Conservation (phyloP, 2,113 vertebrate species). For the Ptilorrhoa leucosticta region DNA sequence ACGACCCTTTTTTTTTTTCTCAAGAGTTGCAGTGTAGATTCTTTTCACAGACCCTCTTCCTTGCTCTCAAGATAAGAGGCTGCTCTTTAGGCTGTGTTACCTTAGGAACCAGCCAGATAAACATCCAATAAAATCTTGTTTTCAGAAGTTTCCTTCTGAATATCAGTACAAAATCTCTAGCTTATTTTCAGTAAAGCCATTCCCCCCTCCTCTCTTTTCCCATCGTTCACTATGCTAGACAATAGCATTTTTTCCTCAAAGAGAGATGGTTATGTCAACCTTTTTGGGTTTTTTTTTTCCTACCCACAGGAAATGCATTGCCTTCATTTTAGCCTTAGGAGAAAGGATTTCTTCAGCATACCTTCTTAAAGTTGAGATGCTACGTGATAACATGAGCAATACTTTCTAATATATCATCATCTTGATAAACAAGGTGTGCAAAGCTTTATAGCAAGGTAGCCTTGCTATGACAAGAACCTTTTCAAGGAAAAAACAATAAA, state of each 20-base stretch:
- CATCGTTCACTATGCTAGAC: neutral
- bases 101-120: conserved; percentile 51
- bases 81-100: conserved; percentile 54
- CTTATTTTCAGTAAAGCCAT: conserved; percentile 9
- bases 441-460: neutral
- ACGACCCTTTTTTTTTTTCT: conserved; percentile 24
- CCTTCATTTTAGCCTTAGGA: neutral
- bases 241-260: neutral
- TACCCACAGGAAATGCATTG: neutral
- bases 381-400: neutral
- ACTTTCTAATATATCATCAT: neutral
- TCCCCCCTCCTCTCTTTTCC: neutral
- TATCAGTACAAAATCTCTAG: conserved; percentile 9
- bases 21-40: conserved; percentile 18
- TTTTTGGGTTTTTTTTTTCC: neutral
- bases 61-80: conserved; percentile 50
- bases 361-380: neutral
- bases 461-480: neutral
- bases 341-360: neutral
- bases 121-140: conserved; percentile 42
- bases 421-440: neutral
- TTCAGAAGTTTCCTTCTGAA: conserved; percentile 47
- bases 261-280: neutral
- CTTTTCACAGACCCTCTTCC: conserved; percentile 17
- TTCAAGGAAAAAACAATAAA: neutral